Base-by-base conservation (phyloP, 2,888 invertebrate species). In the Cotesia congregata region DNA sequence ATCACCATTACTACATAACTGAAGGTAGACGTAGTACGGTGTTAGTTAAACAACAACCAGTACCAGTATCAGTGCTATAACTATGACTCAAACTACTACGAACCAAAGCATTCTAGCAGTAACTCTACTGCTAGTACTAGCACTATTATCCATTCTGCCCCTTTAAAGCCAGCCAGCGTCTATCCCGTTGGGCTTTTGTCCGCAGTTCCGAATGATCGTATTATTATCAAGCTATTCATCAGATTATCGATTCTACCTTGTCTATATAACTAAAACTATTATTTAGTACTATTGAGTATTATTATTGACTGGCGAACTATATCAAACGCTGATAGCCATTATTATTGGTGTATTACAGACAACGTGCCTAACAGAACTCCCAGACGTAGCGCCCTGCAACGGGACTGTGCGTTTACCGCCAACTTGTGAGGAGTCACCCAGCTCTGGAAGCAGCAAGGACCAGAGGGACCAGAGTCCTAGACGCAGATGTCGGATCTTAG, bases 311-410 rank as follows among this genome's bases (percentile, higher is more conserved):
- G 65, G 12, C 38, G 12, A 3, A 6, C 65, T 20, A 12, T 65
- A 50, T 50, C 50, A 12, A 50, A 17, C 12, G 39, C 9, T 50
- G 40, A 50, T 69, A 50, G 69, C 20, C 41, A 17, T 30, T 59
- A 60, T 30, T 60, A 70, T 62, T 65, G 50, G 41, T 74, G 39
- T 74, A 76, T 84, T 81, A 12, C 88, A 90, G 90, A 90, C 90
- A 84, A 90, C 90, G 85, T 90, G 90, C 88, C 88, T 90, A 88
- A 90, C 90, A 79, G 90, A 90, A 86, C 87, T 90, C 84, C 90
- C 90, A 83, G 90, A 90, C 80, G 90, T 90, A 82, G 89, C 89
- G 80, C 90, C 88, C 81, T 90, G 89, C 85, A 89, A 88, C 82
- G 89, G 87, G 77, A 87, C 87, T 77, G 86, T 89, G 79, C 86